phyloP scores from a whole-genome alignment of 2,113 vertebrate genomes.

The Protobothrops flavoviridis region DNA sequence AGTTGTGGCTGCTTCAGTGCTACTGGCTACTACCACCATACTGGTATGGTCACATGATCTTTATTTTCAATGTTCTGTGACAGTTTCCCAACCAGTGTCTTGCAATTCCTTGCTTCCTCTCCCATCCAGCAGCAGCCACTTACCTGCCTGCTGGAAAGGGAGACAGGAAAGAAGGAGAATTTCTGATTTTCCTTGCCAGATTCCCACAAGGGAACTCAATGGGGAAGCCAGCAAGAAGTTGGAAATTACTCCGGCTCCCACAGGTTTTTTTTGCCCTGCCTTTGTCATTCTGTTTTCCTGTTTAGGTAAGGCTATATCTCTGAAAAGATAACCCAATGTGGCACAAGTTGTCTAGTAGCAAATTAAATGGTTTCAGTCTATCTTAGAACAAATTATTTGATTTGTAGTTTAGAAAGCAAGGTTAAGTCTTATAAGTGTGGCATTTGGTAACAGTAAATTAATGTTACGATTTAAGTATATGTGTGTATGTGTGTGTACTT shows the following conservation, averaged over 20 bases:
- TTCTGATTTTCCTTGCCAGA: not conserved
- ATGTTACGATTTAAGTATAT: constrained; percentile 3
- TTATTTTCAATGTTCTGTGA: not conserved
- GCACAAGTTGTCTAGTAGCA: not conserved
- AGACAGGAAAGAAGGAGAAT: not conserved
- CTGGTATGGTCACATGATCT: not conserved
- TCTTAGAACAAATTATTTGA: not conserved
- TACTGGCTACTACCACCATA: not conserved
- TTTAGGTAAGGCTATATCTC: not conserved
- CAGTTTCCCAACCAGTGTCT: not conserved
- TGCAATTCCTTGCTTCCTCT: not conserved
- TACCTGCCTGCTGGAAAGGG: not conserved
- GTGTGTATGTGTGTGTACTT: not conserved
- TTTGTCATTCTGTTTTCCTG: not conserved
- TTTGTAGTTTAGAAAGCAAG: not conserved
- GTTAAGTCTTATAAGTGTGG: not conserved
- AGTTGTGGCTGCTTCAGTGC: not conserved
- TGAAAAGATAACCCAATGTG: not conserved
- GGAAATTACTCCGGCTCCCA: not conserved
- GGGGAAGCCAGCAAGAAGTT: not conserved
- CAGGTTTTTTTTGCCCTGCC: not conserved
- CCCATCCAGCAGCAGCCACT: not conserved
- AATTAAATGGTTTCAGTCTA: not conserved
- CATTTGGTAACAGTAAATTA: not conserved
- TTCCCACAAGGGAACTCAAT: not conserved